Evolutionary conservation across 2,888 invertebrate genomes (phyloP), one percentile per base, ranked within the genome.

Genomic region (Coenonympha arcania): DNA sequence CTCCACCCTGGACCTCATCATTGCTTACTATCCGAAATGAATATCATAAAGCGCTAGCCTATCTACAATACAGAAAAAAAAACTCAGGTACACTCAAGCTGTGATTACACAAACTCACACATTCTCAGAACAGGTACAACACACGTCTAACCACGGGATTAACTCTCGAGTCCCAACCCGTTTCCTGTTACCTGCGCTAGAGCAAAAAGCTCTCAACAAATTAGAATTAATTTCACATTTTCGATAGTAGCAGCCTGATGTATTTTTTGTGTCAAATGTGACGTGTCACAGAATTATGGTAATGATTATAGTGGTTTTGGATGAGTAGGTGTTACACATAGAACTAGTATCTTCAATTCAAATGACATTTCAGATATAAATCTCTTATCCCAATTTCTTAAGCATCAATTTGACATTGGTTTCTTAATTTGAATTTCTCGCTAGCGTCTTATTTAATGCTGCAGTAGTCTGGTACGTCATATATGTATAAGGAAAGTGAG

Each of bases 101-200:
- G 59, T 71, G 71, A 79, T 79, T 76, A 79, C 71, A 71, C 68
- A 70, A 71, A 50, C 59, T 15, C 62, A 61, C 62, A 57, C 59
- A 48, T 56, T 11, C 58, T 59, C 57, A 30, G 20, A 43, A 5
- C 8, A 6, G 8, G 58, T 57, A 71, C 73, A n/a, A 66, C 72
- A 73, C 73, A 73, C 73, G n/a, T 71, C 61, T 54, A 69, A 59
- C 55, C 65, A 64, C 68, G 73, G 76, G 83, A 82, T 83, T 81
- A 83, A 76, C 75, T 75, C 79, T 73, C 80, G 81, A 83, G 84
- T 79, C 79, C 73, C 80, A 82, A 83, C 84, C 79, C 79, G 83
- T 84, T 84, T 82, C 82, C 81, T 82, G 80, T 82, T 83, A 84
- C 84, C 83, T 83, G 83, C 72, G 75, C 71, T 61, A 67, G 66